Conservation (phyloP, 2,797 vertebrate species). For the Notolabrus celidotus region DNA sequence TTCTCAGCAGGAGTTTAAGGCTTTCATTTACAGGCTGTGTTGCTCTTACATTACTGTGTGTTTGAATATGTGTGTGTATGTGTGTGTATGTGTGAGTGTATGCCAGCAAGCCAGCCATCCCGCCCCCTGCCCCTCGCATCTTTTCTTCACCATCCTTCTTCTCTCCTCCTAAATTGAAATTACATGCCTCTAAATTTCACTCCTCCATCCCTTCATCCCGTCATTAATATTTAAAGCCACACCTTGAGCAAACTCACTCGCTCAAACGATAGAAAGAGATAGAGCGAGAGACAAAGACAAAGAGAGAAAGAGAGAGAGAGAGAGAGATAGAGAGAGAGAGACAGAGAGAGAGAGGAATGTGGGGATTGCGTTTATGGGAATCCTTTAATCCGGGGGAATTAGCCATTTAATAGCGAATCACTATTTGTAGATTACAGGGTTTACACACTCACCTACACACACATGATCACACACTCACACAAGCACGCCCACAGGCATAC, state of each 20-base stretch:
- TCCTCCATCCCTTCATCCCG: constrained; percentile 57
- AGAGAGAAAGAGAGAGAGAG: not conserved
- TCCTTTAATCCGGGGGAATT: constrained; percentile 86
- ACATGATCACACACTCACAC: not conserved
- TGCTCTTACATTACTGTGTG: constrained; percentile 5
- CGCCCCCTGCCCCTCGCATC: not conserved
- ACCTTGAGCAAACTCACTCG: constrained; percentile 76
- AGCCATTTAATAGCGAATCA: constrained; percentile 83
- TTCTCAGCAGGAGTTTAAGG: constrained; percentile 3
- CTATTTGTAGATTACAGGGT: constrained; percentile 84
- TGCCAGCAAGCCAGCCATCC: not conserved
- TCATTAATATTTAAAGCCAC: constrained; percentile 84
- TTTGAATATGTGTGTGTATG: constrained; percentile 26
- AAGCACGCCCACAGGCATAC: not conserved
- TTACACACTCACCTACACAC: constrained; percentile 63
- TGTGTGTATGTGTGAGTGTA: constrained; percentile 1
- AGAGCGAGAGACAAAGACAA: constrained; percentile 5
- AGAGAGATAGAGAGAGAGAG: not conserved
- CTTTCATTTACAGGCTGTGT: constrained; percentile 8
- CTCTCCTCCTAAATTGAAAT: constrained; percentile 65
- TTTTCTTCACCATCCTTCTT: constrained; percentile 37
- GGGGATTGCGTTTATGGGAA: constrained; percentile 80
- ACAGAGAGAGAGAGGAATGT: constrained; percentile 38
- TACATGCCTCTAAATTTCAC: constrained; percentile 72
- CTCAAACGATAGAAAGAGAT: constrained; percentile 20